Evolutionary conservation across 2,113 vertebrate genomes (phyloP).

Genomic region (Coptodon rendalli): DNA sequence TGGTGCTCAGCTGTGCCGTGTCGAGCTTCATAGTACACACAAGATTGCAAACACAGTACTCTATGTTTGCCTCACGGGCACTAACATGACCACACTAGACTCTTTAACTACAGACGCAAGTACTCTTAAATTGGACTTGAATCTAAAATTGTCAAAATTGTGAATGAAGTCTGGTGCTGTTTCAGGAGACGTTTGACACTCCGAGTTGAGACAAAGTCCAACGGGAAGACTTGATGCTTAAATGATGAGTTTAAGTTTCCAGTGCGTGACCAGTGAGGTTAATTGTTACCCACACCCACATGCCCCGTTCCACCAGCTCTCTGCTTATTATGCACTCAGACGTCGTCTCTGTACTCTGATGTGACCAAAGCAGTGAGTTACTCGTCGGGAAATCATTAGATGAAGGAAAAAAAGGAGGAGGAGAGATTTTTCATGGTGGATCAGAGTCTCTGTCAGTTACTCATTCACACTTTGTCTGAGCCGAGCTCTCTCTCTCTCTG

Average conservation of each 20-base stretch:
- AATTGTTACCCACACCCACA: neutral
- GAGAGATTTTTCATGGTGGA: neutral
- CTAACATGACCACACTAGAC: neutral
- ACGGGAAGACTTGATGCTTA: neutral
- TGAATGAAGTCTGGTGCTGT: neutral
- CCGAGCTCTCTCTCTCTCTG: neutral
- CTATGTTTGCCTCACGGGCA: neutral
- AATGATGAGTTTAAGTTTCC: neutral
- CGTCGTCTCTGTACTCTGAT: neutral
- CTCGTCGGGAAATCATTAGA: neutral
- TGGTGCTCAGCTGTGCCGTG: rapidly evolving
- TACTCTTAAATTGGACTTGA: neutral
- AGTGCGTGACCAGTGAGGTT: neutral
- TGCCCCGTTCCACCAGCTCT: neutral
- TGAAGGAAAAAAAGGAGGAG: neutral
- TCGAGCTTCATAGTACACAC: neutral
- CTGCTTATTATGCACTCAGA: neutral
- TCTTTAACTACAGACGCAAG: neutral
- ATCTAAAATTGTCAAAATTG: neutral
- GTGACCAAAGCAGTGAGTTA: neutral
- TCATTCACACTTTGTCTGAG: neutral
- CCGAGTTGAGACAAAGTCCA: neutral
- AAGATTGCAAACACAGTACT: neutral
- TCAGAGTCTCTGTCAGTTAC: neutral
- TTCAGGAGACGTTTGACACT: neutral